These are phyloP conservation scores for Calameuta idolon DNA, from an alignment of 2,888 invertebrate genomes.

Conservation along the genomic window DNA sequence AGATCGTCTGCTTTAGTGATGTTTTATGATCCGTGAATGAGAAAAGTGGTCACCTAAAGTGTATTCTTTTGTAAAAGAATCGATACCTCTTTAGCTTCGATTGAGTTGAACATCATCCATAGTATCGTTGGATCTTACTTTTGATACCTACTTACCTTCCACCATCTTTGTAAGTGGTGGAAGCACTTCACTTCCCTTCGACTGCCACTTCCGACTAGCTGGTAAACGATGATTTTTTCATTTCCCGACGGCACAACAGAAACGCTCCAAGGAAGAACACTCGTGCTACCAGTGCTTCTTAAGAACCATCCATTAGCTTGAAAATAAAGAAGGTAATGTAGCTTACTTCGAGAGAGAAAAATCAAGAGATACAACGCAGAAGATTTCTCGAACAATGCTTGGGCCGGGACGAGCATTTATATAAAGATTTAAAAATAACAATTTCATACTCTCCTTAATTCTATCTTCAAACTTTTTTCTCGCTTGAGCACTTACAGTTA, in stretches of 20 bases:
- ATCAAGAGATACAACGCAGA: neutral
- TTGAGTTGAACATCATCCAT: neutral
- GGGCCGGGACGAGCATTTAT: neutral
- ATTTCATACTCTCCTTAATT: neutral
- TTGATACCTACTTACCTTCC: neutral
- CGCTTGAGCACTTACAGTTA: neutral
- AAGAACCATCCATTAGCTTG: constrained; percentile 40
- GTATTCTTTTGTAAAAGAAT: neutral
- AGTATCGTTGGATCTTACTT: neutral
- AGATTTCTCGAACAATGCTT: neutral
- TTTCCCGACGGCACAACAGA: constrained; percentile 28
- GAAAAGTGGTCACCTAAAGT: neutral
- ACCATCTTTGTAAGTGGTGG: neutral
- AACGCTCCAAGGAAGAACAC: constrained; percentile 37
- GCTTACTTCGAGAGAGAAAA: neutral
- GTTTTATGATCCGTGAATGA: neutral
- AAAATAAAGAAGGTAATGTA: constrained; percentile 26
- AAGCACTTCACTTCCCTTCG: neutral
- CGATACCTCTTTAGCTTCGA: neutral
- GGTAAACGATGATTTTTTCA: constrained; percentile 37
- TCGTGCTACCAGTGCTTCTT: constrained; percentile 27
- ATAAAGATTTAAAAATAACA: neutral
- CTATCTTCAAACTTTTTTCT: neutral
- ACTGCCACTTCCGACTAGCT: constrained; percentile 9
- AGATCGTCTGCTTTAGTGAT: neutral